A percentile compares a stretch with the other conserved stretches of the same genome.
These are phyloP conservation scores for Bombylius major DNA, from an alignment of 2,888 invertebrate genomes.

Conservation along the genomic window DNA sequence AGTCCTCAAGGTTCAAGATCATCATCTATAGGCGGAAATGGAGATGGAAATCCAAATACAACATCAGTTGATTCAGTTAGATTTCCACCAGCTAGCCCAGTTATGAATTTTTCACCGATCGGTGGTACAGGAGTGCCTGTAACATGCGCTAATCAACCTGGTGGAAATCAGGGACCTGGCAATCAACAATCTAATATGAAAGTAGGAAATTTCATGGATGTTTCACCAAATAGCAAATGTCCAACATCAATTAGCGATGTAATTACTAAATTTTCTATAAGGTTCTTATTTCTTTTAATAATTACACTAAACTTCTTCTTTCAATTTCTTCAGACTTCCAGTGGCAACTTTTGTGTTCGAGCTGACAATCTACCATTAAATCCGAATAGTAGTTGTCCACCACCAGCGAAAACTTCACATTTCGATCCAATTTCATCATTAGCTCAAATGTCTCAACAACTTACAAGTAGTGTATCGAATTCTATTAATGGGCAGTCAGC, in stretches of 20 bases:
- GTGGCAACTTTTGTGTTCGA: constrained; percentile 34
- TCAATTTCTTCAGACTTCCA: neutral
- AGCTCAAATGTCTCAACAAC: constrained; percentile 88
- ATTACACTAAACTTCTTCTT: too few relatives aligned
- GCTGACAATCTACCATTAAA: constrained; percentile 53
- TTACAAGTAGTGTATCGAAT: constrained; percentile 60
- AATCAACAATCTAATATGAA: constrained; percentile 13
- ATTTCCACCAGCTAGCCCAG: constrained; percentile 30
- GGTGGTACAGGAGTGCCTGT: constrained; percentile 9
- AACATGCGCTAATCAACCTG: constrained; percentile 27
- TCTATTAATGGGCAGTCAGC: constrained; percentile 44
- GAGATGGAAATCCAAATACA: constrained; percentile 34
- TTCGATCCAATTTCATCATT: constrained; percentile 90
- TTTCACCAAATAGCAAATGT: constrained; percentile 28
- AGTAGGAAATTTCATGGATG: constrained; percentile 34
- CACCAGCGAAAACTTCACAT: constrained; percentile 51
- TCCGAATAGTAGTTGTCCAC: constrained; percentile 45
- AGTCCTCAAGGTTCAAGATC: constrained; percentile 31
- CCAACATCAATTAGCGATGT: constrained; percentile 15
- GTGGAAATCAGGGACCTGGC: constrained; percentile 7
- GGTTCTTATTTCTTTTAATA: neutral
- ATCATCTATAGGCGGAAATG: constrained; percentile 24
- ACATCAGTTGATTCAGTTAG: constrained; percentile 21
- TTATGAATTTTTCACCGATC: constrained; percentile 22
- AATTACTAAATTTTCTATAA: constrained; percentile 13